Conservation (phyloP, 2,888 invertebrate species). For the Thelaira solivaga region DNA sequence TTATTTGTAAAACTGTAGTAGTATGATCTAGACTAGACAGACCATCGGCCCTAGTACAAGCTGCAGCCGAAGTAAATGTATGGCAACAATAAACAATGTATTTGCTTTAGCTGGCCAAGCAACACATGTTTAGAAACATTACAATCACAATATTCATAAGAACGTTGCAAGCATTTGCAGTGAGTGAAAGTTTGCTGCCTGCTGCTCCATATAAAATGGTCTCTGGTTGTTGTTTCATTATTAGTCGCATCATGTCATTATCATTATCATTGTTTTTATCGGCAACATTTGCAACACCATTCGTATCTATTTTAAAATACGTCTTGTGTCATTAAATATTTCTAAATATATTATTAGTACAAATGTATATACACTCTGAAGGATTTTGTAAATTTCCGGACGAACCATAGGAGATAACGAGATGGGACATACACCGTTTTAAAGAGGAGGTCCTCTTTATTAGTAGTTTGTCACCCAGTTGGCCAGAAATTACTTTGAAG, state of each 20-base stretch:
- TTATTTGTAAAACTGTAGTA: slow-evolving; percentile 40
- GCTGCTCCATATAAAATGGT: not conserved
- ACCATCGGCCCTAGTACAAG: slow-evolving; percentile 58
- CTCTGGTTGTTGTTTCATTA: not conserved
- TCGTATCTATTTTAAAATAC: too few relatives aligned
- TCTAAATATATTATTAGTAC: too few relatives aligned
- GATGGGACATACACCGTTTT: too few relatives aligned
- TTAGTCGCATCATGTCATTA: not conserved
- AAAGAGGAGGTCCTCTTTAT: too few relatives aligned
- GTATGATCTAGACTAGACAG: slow-evolving; percentile 45
- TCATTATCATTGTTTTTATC: slow-evolving; percentile 28
- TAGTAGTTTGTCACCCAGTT: too few relatives aligned
- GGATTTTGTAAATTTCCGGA: too few relatives aligned
- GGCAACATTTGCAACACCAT: slow-evolving; percentile 4
- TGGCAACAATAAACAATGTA: slow-evolving; percentile 44
- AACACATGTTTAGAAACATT: slow-evolving; percentile 60
- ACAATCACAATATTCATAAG: not conserved
- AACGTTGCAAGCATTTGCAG: too few relatives aligned
- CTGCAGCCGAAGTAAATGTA: slow-evolving; percentile 60
- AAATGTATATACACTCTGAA: too few relatives aligned
- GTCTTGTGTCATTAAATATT: too few relatives aligned
- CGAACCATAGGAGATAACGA: too few relatives aligned
- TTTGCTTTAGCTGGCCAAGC: slow-evolving; percentile 10
- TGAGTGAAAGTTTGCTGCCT: not conserved
- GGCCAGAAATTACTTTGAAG: too few relatives aligned